These are phyloP conservation scores for Clytia hemisphaerica DNA, from an alignment of 30 jellyfish, hydroid and myxozoan species.

Conservation along the genomic window DNA sequence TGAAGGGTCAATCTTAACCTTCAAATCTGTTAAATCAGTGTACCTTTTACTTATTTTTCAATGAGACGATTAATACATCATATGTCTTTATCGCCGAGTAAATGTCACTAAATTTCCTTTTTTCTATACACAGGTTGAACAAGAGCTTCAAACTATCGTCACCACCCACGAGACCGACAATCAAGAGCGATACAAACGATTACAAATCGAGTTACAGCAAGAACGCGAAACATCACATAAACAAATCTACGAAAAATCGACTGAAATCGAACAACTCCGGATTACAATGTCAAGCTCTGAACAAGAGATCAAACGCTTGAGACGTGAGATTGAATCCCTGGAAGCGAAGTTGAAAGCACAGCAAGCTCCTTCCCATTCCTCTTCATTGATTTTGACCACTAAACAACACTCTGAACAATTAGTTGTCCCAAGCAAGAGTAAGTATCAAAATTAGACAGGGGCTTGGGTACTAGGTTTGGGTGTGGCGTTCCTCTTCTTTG, in stretches of 20 bases:
- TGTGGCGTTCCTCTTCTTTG: no score
- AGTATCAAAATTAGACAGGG: no score
- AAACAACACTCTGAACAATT: constrained; percentile 16
- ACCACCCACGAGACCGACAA: constrained; percentile 48
- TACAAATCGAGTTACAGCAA: constrained; percentile 54
- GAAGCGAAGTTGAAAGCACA: constrained; percentile 46
- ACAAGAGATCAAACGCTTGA: constrained; percentile 52
- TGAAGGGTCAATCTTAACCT: no score
- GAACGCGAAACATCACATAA: constrained; percentile 66
- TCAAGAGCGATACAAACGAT: constrained; percentile 70
- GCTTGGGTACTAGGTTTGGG: no score
- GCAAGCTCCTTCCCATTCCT: constrained; percentile 32
- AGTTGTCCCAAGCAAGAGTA: no score
- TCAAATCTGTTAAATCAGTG: no score
- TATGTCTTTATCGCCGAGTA: no score
- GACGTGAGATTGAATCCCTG: constrained; percentile 40
- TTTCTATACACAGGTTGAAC: constrained; percentile 47
- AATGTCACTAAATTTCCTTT: no score
- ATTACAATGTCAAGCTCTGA: constrained; percentile 46
- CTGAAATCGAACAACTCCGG: constrained; percentile 70
- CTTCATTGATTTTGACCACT: constrained; percentile 7
- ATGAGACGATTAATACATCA: no score
- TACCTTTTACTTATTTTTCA: no score
- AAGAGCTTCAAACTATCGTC: constrained; percentile 57
- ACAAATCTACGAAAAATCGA: constrained; percentile 40